phyloP scores from a whole-genome alignment of 2,797 vertebrate species.

The Vultur gryphus region DNA sequence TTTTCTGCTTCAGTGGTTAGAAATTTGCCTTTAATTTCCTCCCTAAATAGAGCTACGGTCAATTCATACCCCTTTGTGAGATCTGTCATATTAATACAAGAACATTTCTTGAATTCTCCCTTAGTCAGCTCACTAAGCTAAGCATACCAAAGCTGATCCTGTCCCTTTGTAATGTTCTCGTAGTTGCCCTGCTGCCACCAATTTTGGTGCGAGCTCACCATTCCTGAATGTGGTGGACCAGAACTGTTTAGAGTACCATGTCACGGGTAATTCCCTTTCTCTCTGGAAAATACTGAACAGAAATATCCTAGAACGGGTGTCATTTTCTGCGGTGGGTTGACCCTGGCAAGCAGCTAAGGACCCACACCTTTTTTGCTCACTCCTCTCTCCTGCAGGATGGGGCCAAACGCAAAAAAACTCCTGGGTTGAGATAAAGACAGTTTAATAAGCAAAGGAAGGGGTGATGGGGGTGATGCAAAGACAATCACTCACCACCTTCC shows the following conservation, averaged over 20 bases:
- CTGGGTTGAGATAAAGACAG: neutral
- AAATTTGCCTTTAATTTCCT: neutral
- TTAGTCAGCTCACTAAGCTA: neutral
- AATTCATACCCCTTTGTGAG: neutral
- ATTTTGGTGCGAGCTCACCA: rapidly evolving
- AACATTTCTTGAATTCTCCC: neutral
- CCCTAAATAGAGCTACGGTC: neutral
- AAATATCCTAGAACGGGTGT: neutral
- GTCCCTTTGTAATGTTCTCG: neutral
- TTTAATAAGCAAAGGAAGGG: neutral
- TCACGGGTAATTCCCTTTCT: neutral
- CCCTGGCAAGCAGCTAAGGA: neutral
- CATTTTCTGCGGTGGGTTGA: neutral
- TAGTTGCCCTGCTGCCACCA: neutral
- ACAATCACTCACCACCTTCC: neutral
- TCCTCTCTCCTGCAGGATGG: neutral
- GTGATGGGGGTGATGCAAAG: neutral
- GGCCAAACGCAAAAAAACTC: neutral
- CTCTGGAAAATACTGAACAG: neutral
- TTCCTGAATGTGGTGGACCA: neutral
- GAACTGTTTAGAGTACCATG: neutral
- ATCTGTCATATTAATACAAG: neutral
- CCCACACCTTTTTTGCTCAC: neutral
- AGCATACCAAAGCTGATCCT: neutral
- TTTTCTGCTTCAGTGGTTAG: neutral